Evolutionary conservation across 2,113 vertebrate species (phyloP).

Genomic region (Boleophthalmus pectinirostris): DNA sequence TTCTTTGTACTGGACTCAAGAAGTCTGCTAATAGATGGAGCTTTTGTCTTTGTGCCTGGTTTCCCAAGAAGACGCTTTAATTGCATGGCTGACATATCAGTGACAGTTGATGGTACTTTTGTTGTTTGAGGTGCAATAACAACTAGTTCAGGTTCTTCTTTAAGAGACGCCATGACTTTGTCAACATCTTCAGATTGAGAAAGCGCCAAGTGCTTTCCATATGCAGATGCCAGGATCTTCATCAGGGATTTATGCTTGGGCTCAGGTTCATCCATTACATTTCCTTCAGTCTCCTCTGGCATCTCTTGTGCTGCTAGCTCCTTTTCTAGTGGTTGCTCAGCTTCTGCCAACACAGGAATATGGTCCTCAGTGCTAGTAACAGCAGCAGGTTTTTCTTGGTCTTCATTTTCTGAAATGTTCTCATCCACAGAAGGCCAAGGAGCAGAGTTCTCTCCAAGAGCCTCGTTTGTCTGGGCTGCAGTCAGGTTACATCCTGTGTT

Average conservation of each 20-base stretch:
- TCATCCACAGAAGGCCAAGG: constrained; percentile 47
- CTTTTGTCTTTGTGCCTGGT: constrained; percentile 59
- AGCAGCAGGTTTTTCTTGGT: constrained; percentile 33
- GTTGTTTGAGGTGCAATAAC: constrained; percentile 45
- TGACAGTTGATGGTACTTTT: constrained; percentile 11
- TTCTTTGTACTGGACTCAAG: constrained; percentile 62
- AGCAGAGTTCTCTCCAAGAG: constrained; percentile 32
- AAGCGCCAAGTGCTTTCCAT: constrained; percentile 56
- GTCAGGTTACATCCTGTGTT: constrained; percentile 14
- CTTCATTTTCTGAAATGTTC: constrained; percentile 22
- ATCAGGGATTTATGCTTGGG: constrained; percentile 60
- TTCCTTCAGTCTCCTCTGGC: constrained; percentile 23
- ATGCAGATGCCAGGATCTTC: constrained; percentile 75
- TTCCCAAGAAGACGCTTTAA: constrained; percentile 60
- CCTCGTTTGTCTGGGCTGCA: constrained; percentile 27
- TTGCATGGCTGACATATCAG: constrained; percentile 55
- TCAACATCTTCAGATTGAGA: constrained; percentile 18
- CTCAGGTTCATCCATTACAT: constrained; percentile 13
- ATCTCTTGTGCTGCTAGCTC: constrained; percentile 14
- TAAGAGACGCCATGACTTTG: constrained; percentile 37
- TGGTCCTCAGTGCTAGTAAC: constrained; percentile 36
- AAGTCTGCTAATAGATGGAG: constrained; percentile 55
- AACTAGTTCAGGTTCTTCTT: constrained; percentile 63
- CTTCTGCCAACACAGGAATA: constrained; percentile 2
- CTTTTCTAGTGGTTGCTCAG: constrained; percentile 30